Evolutionary conservation across 2,113 vertebrate species (phyloP).

Genomic region (Eulacestoma nigropectus): DNA sequence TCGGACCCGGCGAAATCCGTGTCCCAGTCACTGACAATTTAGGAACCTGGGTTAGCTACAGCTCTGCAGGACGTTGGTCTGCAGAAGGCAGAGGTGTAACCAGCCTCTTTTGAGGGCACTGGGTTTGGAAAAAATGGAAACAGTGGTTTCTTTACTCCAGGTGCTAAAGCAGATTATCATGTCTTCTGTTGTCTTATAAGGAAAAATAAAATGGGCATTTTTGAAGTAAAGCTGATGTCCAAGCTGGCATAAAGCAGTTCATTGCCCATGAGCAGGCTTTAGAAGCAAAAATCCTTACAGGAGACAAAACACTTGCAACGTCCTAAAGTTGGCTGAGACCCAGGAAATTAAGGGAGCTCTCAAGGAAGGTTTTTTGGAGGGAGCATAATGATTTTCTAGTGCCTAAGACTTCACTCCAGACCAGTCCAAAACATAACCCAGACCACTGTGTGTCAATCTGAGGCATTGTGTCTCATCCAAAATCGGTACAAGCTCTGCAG

Average conservation of each 20-base stretch:
- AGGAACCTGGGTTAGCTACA: not conserved
- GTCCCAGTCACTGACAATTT: too few relatives aligned
- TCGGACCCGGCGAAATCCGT: too few relatives aligned
- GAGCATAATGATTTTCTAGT: not conserved
- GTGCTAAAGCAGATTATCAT: not conserved
- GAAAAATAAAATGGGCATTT: not conserved
- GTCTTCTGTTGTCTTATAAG: not conserved
- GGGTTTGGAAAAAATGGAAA: not conserved
- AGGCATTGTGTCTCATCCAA: not conserved
- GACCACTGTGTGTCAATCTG: rapidly evolving
- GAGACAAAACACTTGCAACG: not conserved
- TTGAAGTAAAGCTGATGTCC: not conserved
- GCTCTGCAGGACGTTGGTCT: not conserved
- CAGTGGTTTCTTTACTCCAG: not conserved
- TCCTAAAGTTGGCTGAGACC: not conserved
- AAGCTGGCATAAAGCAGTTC: not conserved
- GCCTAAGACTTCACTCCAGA: not conserved
- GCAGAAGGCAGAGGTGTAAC: not conserved
- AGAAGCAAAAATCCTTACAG: not conserved
- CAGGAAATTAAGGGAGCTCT: not conserved
- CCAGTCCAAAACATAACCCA: not conserved
- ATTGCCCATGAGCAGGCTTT: not conserved
- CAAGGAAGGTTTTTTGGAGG: not conserved
- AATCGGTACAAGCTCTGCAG: not conserved
- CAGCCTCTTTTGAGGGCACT: not conserved